Conservation (phyloP, 2,797 vertebrate genomes). For the Xenentodon cancila region DNA sequence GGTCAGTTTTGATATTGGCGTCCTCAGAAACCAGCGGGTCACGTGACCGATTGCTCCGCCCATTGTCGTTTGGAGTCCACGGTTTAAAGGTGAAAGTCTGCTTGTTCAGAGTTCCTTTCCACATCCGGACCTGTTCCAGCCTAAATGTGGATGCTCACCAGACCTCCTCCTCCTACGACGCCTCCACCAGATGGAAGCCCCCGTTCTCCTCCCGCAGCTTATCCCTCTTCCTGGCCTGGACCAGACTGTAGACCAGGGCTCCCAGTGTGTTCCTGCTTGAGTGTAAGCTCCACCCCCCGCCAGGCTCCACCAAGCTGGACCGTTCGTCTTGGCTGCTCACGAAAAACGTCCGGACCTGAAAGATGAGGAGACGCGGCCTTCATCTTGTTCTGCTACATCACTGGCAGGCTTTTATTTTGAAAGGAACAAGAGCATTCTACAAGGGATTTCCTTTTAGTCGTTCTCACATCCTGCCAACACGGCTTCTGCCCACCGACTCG, state of each 20-base stretch:
- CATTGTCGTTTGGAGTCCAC: too few relatives aligned
- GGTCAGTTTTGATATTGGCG: too few relatives aligned
- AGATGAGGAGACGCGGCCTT: not conserved
- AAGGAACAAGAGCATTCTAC: too few relatives aligned
- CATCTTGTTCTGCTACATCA: too few relatives aligned
- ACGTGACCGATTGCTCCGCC: too few relatives aligned
- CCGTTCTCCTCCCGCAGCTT: constrained; percentile 67
- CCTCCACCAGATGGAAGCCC: constrained; percentile 67
- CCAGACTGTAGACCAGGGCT: constrained; percentile 70
- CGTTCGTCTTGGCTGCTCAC: constrained; percentile 46
- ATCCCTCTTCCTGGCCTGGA: constrained; percentile 68
- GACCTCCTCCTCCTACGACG: constrained; percentile 8
- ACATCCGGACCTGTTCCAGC: not conserved
- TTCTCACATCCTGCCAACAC: too few relatives aligned
- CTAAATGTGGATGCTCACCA: not conserved
- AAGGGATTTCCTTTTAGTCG: too few relatives aligned
- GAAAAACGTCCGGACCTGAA: constrained; percentile 48
- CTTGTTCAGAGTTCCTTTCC: too few relatives aligned
- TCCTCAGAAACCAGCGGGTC: too few relatives aligned
- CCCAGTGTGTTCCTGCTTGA: constrained; percentile 61
- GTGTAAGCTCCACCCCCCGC: constrained; percentile 36
- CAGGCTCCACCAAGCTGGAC: constrained; percentile 44
- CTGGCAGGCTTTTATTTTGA: too few relatives aligned
- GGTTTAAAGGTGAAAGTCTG: too few relatives aligned
- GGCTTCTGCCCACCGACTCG: too few relatives aligned